Evolutionary conservation across 2,888 invertebrate genomes (phyloP).

Genomic region (Aspidiotus destructor): DNA sequence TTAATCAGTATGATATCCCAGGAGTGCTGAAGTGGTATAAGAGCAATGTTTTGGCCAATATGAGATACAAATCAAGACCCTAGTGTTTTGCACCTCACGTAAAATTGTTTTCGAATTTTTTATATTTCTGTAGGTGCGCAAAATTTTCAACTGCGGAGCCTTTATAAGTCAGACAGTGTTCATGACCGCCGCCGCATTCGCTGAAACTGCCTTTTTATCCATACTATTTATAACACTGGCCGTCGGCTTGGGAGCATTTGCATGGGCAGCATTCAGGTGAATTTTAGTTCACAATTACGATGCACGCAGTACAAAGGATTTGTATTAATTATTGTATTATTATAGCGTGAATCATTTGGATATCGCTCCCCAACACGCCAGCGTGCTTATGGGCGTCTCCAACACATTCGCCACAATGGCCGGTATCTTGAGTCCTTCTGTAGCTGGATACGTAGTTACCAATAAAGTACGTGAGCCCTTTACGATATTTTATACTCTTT

Average conservation of each 20-base stretch:
- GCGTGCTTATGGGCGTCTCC: conserved; percentile 82
- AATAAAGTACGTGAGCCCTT: conserved; percentile 51
- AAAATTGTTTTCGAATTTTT: no score
- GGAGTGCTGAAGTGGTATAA: no score
- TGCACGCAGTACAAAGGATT: neutral
- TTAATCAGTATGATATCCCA: no score
- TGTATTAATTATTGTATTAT: neutral
- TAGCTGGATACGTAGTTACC: conserved; percentile 68
- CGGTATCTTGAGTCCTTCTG: conserved; percentile 77
- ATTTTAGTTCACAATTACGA: neutral
- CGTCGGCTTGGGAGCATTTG: conserved; percentile 82
- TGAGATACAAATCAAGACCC: no score
- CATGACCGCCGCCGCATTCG: conserved; percentile 71
- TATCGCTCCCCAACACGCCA: conserved; percentile 82
- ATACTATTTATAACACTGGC: conserved; percentile 78
- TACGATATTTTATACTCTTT: neutral
- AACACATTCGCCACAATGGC: conserved; percentile 86
- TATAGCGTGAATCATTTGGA: conserved; percentile 65
- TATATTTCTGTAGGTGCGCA: conserved; percentile 46
- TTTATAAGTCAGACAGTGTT: conserved; percentile 74
- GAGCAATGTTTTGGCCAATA: no score
- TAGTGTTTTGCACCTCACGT: no score
- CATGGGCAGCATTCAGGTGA: conserved; percentile 84
- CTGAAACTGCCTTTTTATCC: conserved; percentile 56
- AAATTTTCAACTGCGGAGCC: conserved; percentile 62